A percentile compares a stretch with the other conserved stretches of the same genome.
Evolutionary conservation across 2,888 invertebrate species (phyloP).

Genomic region (Shargacucullia verbasci): DNA sequence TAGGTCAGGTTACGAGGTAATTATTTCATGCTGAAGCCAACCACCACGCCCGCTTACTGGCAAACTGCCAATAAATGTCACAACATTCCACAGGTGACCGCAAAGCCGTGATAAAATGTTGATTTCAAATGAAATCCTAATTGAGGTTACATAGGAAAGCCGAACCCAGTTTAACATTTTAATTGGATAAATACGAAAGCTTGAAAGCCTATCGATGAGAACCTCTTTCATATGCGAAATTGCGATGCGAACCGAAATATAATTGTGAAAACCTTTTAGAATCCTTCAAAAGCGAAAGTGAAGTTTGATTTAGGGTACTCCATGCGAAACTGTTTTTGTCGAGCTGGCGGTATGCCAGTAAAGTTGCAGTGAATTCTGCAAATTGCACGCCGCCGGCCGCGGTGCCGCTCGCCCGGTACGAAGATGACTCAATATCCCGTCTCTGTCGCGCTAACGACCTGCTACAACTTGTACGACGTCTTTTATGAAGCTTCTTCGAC

Average conservation of each 20-base stretch:
- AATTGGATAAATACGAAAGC: neutral
- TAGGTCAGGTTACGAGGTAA: constrained; percentile 21
- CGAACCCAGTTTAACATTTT: neutral
- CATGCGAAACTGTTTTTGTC: constrained; percentile 1
- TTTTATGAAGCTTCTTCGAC: too few relatives aligned
- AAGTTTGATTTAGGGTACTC: constrained; percentile 2
- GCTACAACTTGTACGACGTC: too few relatives aligned
- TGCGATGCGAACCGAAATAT: too few relatives aligned
- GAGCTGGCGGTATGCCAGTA: constrained; percentile 1
- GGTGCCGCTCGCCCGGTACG: too few relatives aligned
- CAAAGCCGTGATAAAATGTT: neutral
- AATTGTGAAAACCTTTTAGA: too few relatives aligned
- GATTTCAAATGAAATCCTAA: neutral
- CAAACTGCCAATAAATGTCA: constrained; percentile 24
- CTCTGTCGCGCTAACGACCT: too few relatives aligned
- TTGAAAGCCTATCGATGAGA: too few relatives aligned
- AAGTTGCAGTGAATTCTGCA: neutral
- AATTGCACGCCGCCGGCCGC: neutral
- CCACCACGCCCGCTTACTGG: constrained; percentile 1
- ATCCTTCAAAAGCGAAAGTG: too few relatives aligned
- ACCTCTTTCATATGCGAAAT: too few relatives aligned
- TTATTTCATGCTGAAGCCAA: constrained; percentile 2
- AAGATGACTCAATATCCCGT: too few relatives aligned
- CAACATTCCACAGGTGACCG: constrained; percentile 26
- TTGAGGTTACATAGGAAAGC: neutral